Base-by-base conservation (phyloP, 2,888 invertebrate species). In the Lochmaea capreae region DNA sequence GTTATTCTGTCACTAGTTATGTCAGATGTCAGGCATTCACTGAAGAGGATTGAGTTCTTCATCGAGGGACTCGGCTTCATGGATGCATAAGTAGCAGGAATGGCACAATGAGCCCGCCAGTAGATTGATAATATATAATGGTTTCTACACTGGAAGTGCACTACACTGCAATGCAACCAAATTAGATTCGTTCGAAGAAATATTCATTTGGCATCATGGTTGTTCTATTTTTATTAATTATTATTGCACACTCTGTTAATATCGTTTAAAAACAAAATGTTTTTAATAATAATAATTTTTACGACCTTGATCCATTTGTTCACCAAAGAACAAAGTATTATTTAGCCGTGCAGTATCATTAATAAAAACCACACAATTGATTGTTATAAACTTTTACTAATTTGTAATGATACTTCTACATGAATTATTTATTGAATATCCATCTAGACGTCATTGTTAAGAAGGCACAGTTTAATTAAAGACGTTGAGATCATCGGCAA, bases 281-380 rank as follows among this genome's bases (percentile, higher is more conserved):
- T n/a, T n/a, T n/a, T n/a, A n/a, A n/a, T n/a, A n/a, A n/a, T n/a
- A n/a, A n/a, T n/a, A n/a, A 33, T 2, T 22, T 22, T 61, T 16
- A 10, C 10, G 61, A 62, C 61, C 61, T 39, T 62, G 42, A 62
- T 62, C 61, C 39, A 39, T n/a, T 62, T 62, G 39, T 8, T 16
- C 39, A 62, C 14, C 39, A 62, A 62, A 39, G 61, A 62, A 16
- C 8, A n/a, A 39, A 57, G 33, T 39, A 33, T 33, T 33, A 33
- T 33, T 49, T 49, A 49, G 12, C 3, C 54, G 18, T 14, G 14
- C 9, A 54, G 2, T 54, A 57, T 57, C 18, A 57, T 57, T 57
- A 18, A 57, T 9, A 57, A 57, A n/a, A 57, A 18, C 57, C 16
- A 57, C 16, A 10, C 10, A 16, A 6, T 57, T 18, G 16, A 16